Conservation (phyloP, 2,113 vertebrate species). For the Salvelinus alpinus region DNA sequence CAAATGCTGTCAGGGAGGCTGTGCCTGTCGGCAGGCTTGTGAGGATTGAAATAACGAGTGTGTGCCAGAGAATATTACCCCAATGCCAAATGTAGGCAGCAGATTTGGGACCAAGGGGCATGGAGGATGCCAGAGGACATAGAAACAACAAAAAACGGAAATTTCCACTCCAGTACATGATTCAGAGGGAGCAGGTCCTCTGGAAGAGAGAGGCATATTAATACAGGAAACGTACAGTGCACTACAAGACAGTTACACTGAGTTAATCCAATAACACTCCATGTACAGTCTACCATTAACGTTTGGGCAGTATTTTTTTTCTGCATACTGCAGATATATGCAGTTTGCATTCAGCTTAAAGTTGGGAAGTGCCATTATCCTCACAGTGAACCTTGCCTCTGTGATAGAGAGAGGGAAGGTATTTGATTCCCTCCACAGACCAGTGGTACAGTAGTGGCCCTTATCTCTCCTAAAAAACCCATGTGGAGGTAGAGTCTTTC, state of each 20-base stretch:
- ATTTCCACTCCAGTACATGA: neutral
- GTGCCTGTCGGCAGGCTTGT: constrained; percentile 54
- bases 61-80: constrained; percentile 56
- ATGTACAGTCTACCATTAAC: neutral
- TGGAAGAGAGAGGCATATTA: neutral
- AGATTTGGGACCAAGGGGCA: constrained; percentile 25
- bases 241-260: neutral
- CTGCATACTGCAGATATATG: neutral
- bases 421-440: constrained; percentile 43
- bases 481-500: constrained; percentile 30
- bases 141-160: constrained; percentile 14
- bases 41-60: constrained; percentile 68
- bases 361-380: neutral
- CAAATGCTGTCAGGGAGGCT: constrained; percentile 57
- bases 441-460: constrained; percentile 11
- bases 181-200: constrained; percentile 16
- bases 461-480: constrained; percentile 37
- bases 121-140: constrained; percentile 29
- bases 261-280: neutral
- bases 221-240: neutral
- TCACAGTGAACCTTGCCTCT: constrained; percentile 8
- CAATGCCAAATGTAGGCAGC: constrained; percentile 45
- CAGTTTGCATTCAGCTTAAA: neutral
- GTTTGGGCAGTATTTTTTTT: neutral
- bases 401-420: constrained; percentile 14